Evolutionary conservation across 2,888 invertebrate species (phyloP).

Genomic region (Scaptomyza cyrtandrae): DNA sequence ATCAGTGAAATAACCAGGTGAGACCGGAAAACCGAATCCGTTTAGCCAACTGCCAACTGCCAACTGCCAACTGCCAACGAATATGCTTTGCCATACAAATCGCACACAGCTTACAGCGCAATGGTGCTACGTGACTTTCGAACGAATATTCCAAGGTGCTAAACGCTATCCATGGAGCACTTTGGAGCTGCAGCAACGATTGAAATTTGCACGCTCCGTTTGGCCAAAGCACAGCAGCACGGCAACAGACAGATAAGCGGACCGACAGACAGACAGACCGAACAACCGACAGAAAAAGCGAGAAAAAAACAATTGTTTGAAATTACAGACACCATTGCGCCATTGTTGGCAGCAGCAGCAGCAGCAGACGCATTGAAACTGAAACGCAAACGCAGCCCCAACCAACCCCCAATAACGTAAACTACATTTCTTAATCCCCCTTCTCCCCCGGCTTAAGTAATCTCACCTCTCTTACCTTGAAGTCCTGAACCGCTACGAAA

Average conservation of each 20-base stretch:
- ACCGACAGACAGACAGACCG: slow-evolving; percentile 43
- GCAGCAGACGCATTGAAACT: slow-evolving; percentile 56
- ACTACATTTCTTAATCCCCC: not conserved
- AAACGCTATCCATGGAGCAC: slow-evolving; percentile 48
- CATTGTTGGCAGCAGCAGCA: slow-evolving; percentile 59
- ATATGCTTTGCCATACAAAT: slow-evolving; percentile 40
- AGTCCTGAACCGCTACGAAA: slow-evolving; percentile 43
- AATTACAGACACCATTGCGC: slow-evolving; percentile 79
- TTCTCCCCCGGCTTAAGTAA: not conserved
- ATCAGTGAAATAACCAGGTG: slow-evolving; percentile 41
- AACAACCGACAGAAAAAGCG: slow-evolving; percentile 22
- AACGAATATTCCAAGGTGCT: slow-evolving; percentile 75
- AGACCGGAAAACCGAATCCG: slow-evolving; percentile 21
- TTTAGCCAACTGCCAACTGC: slow-evolving; percentile 23
- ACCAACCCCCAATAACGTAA: not conserved
- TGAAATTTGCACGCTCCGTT: slow-evolving; percentile 67
- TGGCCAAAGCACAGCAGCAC: slow-evolving; percentile 8
- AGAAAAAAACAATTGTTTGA: slow-evolving; percentile 76
- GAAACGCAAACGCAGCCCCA: slow-evolving; percentile 10
- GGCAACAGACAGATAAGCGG: slow-evolving; percentile 34
- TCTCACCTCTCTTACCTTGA: slow-evolving; percentile 43
- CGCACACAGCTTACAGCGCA: slow-evolving; percentile 46
- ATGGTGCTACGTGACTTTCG: slow-evolving; percentile 80
- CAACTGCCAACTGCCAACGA: slow-evolving; percentile 7
- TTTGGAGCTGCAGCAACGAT: slow-evolving; percentile 39